A percentile compares a stretch with the other conserved stretches of the same genome.
Evolutionary conservation across 2,113 vertebrate genomes (phyloP).

Genomic region (Ailurus styani): DNA sequence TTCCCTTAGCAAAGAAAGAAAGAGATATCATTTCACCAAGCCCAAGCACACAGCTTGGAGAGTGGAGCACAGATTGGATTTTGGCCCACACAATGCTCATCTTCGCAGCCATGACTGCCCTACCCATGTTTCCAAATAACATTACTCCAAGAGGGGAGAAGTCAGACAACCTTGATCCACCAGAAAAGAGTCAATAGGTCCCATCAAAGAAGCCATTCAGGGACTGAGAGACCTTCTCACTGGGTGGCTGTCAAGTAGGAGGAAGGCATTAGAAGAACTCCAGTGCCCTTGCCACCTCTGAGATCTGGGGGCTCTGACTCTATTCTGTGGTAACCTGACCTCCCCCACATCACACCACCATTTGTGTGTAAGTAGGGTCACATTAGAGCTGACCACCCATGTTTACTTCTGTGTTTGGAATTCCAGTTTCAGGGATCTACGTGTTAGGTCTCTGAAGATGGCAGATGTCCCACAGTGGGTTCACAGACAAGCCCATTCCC

Average conservation of each 20-base stretch:
- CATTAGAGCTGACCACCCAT: background rate
- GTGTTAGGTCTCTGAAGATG: background rate
- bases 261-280: background rate
- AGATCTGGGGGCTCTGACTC: background rate
- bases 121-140: background rate
- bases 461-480: background rate
- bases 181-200: background rate
- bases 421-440: background rate
- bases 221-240: background rate
- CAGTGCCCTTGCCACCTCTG: background rate
- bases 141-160: background rate
- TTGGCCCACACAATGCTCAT: background rate
- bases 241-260: background rate
- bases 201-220: background rate
- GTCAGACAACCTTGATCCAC: background rate
- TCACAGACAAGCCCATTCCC: background rate
- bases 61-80: background rate
- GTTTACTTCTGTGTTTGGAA: background rate
- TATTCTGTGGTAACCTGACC: background rate
- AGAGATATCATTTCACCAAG: background rate
- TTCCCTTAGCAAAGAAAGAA: background rate
- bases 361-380: background rate
- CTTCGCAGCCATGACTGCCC: background rate
- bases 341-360: background rate
- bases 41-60: background rate